Conservation (phyloP, 2,113 vertebrate genomes). For the Anser cygnoides region DNA sequence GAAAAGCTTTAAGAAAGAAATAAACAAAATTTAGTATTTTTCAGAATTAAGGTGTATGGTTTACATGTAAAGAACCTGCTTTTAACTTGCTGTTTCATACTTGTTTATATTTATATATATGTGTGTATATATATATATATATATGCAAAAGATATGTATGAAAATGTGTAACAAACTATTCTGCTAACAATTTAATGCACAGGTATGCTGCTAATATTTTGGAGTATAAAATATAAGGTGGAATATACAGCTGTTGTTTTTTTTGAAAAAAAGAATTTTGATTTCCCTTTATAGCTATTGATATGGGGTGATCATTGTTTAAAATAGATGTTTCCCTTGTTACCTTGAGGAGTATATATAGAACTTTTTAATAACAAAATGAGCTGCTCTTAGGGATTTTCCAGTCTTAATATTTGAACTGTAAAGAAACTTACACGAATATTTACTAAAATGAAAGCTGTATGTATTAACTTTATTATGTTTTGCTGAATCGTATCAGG, state of each 20-base stretch:
- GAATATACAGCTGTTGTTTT: background rate
- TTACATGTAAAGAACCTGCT: background rate
- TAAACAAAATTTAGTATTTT: background rate
- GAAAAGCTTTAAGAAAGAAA: background rate
- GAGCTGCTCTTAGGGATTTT: background rate
- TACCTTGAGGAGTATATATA: background rate
- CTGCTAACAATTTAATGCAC: background rate
- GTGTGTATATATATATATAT: background rate
- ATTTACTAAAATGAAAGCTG: background rate
- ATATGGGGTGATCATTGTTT: background rate
- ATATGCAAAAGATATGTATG: background rate
- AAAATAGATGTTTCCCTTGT: background rate
- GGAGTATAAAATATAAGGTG: background rate
- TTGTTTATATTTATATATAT: background rate
- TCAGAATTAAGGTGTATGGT: background rate
- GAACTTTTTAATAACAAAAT: background rate
- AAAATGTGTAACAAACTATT: background rate
- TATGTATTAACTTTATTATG: rapidly evolving
- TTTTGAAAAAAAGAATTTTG: background rate
- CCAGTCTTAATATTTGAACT: background rate
- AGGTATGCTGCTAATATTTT: background rate
- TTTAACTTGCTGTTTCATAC: background rate
- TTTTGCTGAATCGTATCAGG: background rate
- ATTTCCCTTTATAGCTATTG: background rate
- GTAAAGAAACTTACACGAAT: background rate